A percentile compares a stretch with the other conserved stretches of the same genome.
Evolutionary conservation across 2,888 invertebrate genomes (phyloP).

Genomic region (Hirtodrosophila trivittata): DNA sequence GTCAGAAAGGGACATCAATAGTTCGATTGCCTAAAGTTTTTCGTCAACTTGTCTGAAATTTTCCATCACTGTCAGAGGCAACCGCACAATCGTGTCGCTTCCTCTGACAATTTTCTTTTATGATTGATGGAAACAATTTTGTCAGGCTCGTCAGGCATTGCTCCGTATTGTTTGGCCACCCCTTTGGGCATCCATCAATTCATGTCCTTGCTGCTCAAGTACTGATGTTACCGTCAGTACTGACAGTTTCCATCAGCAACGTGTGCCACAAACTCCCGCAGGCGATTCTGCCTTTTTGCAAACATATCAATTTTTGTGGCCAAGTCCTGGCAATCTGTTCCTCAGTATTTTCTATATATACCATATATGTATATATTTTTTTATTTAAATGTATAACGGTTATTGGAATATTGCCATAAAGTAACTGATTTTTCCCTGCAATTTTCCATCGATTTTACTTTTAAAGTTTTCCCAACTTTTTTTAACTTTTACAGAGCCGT

Average conservation of each 20-base stretch:
- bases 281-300: slow-evolving; percentile 26
- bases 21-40: background rate
- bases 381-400: background rate
- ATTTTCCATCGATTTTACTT: background rate
- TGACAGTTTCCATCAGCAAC: slow-evolving; percentile 53
- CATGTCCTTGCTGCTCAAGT: slow-evolving; percentile 12
- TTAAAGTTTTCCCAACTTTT: background rate
- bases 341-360: background rate
- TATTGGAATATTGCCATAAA: background rate
- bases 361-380: slow-evolving; percentile 1
- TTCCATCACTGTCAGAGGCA: slow-evolving; percentile 34
- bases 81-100: slow-evolving; percentile 28
- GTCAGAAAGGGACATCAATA: background rate
- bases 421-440: background rate
- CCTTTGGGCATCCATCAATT: slow-evolving; percentile 53
- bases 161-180: slow-evolving; percentile 13
- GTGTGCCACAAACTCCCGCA: slow-evolving; percentile 22
- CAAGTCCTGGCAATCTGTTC: slow-evolving; percentile 28
- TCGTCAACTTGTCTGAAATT: slow-evolving; percentile 6
- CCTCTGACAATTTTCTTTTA: slow-evolving; percentile 21
- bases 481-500: too few species aligned
- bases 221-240: slow-evolving; percentile 4
- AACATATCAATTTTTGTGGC: slow-evolving; percentile 40
- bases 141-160: slow-evolving; percentile 21
- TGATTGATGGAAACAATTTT: slow-evolving; percentile 59